Base-by-base conservation (phyloP, 2,113 vertebrate species). In the Podarcis raffonei region DNA sequence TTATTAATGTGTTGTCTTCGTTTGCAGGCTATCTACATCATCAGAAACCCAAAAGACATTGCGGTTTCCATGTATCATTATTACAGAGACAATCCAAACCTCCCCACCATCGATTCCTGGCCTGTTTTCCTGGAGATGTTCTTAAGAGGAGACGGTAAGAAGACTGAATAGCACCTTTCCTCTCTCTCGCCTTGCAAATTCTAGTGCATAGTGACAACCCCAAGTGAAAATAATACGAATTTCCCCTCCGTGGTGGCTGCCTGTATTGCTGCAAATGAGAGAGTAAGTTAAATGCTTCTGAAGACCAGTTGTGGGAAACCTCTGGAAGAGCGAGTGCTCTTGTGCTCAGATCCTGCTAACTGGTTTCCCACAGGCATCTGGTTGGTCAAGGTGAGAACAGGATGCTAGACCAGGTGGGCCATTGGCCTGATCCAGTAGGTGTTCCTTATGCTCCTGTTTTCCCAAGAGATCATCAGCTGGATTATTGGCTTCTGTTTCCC, bases 11-110 rank as follows among this genome's bases (percentile, higher is more conserved):
- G 25, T 81, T 8, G 11, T 90, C 53, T 89, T 93, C 3, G 20
- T 80, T 89, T 93, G 82, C 91, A 97, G 97, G 94, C 96, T 32
- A 96, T 97, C 78, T 97, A 97, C 87, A 90, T 97, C 59, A 71
- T 94, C 88, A 94, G 97, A 79, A 97, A 97, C 48, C 97, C 97
- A 8, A 97, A 98, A 92, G 97, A 97, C 62, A 97, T 88, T 0
- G 97, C 97, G 0, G 97, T 98, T 83, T 98, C 97, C 27, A 94
- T 98, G 90, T 97, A 92, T 62, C 95, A 97, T 92, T 97, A 97
- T 93, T 98, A 97, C 92, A 96, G 83, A 92, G 96, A 97, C 0
- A 98, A 98, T 82, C 97, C 97, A 20, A 94, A 96, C 35, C 97
- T 97, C 32, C 97, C 97, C 16, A 92, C 87, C 15, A 1, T 94